Base-by-base conservation (phyloP, 1,140 invertebrate genomes). In the Theocolax elegans region DNA sequence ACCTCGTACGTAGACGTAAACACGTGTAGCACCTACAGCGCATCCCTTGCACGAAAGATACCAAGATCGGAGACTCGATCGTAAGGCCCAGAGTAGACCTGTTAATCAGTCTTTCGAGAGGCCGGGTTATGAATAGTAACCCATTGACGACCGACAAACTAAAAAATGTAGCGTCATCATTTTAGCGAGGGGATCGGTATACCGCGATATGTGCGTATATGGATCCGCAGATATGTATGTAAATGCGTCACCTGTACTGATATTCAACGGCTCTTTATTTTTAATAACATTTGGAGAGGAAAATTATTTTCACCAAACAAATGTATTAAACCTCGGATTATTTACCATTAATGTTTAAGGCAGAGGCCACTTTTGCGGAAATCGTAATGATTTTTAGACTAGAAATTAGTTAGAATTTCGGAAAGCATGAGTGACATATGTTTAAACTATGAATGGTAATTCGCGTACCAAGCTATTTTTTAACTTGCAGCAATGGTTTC, bases 81-180 rank as follows among this genome's bases (percentile, higher is more conserved):
- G 69, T 8, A 13, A 62, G 54, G 51, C 66, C 58, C 46, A 35
- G 44, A 44, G 31, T n/a, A 69, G 64, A 75, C 58, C 70, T 67
- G 74, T 75, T 75, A 74, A 75, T 75, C 75, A 74, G 64, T 74
- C 71, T 21, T 31, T 1, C 17, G 38, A 25, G 25, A 60, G 54
- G 67, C 21, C 40, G 17, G 63, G 44, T 68, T 73, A 75, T 72
- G 70, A 73, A 66, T 68, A 49, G 56, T 56, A 60, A 70, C 58
- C 27, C 53, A 19, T 19, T 54, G 46, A 21, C 49, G 27, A 56
- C 74, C 71, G 73, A 74, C 73, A 56, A 68, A 69, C 58, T 60
- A 66, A 74, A 66, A 75, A 74, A 64, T 53, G 69, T 76, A 75
- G 72, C 69, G 74, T 76, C 74, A 75, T 75, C 72, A 74, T 76